phyloP scores from a whole-genome alignment of 30 jellyfish, hydroid and myxozoan genomes.

The Hydractinia symbiolongicarpus region DNA sequence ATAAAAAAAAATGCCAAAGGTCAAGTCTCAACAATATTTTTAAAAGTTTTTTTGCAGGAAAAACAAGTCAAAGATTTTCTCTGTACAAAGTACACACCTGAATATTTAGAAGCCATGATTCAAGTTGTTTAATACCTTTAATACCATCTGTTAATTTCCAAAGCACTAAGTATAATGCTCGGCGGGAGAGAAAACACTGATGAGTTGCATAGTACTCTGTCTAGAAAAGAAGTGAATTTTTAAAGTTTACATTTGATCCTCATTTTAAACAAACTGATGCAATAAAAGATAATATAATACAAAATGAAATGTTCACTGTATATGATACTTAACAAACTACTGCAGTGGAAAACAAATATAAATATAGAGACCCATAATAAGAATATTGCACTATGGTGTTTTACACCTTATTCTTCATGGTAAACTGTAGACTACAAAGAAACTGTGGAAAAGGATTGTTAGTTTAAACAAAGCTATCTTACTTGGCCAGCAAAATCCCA shows the following conservation, averaged over 20 bases:
- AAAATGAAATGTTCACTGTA: not conserved
- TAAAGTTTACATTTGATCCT: not conserved
- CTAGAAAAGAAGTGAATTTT: conserved; percentile 25
- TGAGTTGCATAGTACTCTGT: conserved; percentile 94
- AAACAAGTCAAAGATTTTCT: too few species aligned
- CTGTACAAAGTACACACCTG: conserved; percentile 48
- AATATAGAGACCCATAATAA: too few species aligned
- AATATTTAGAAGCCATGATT: conserved; percentile 80
- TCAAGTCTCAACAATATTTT: too few species aligned
- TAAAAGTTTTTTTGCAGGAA: too few species aligned
- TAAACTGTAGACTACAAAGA: not conserved
- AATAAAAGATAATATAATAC: not conserved
- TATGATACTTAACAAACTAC: too few species aligned
- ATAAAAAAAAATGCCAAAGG: too few species aligned
- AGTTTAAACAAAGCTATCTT: not conserved
- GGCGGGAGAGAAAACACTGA: conserved; percentile 68
- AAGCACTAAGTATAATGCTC: conserved; percentile 73
- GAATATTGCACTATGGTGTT: too few species aligned
- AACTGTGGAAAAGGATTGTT: not conserved
- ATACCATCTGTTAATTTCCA: conserved; percentile 77
- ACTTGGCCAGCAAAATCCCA: conserved; percentile 99
- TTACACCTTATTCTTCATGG: too few species aligned
- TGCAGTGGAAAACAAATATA: too few species aligned
- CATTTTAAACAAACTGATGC: not conserved
- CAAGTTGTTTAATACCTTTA: conserved; percentile 73